Base-by-base conservation (phyloP, 1,140 invertebrate genomes). In the Panonychus citri region DNA sequence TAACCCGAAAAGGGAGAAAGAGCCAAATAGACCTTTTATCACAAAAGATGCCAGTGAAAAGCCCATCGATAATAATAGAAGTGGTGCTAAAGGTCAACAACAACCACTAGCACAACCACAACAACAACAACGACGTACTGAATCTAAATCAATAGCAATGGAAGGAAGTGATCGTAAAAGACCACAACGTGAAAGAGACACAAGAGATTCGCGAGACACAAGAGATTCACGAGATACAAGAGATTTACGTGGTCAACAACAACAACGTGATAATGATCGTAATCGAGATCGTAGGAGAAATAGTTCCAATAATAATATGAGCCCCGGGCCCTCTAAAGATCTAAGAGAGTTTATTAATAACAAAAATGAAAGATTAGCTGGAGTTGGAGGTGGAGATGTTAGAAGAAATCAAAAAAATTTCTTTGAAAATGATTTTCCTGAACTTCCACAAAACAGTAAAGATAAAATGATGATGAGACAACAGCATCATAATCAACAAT, bases 371-470 rank as follows among this genome's bases (percentile, higher is more conserved):
- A n/a, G n/a, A n/a, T n/a, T n/a, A n/a, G n/a, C n/a, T n/a, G n/a
- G n/a, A n/a, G n/a, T n/a, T n/a, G n/a, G n/a, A n/a, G 30, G 12
- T 1, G 12, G 12, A 34, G 30, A 34, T 12, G 5, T 34, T 7
- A 34, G 12, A 34, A 34, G 30, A 12, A 34, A 34, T 34, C 30
- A 34, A 34, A 34, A 34, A 34, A 12, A 34, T 34, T 52, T 52
- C 25, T 15, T 5, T 17, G 24, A 52, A n/a, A 54, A 59, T 3
- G 58, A 59, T 30, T 59, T 56, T 56, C 53, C 58, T 25, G 58
- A 57, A 25, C 46, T 58, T 19, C 52, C 52, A 19, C 17, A 37
- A 54, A 57, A 24, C 7, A 56, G 25, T 7, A 24, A 34, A 39
- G 57, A 53, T 10, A 34, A 52, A 28, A 53, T 48, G 25, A 51